Percentiles rank a stretch among this genome's conserved stretches.
phyloP scores from a whole-genome alignment of 2,113 vertebrate genomes.

The Athene noctua region DNA sequence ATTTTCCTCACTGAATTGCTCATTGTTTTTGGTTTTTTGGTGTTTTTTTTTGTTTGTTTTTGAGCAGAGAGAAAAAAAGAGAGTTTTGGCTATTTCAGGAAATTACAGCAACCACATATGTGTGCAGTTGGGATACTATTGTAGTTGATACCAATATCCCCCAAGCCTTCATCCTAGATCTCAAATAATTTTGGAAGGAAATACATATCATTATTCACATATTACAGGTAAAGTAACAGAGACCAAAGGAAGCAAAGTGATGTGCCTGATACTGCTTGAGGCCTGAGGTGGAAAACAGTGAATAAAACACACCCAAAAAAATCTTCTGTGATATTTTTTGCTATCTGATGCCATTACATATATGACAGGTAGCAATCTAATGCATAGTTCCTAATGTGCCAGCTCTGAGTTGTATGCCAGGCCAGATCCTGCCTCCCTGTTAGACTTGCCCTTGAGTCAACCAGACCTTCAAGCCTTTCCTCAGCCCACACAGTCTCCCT shows the following conservation, averaged over 20 bases:
- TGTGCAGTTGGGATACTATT: neutral
- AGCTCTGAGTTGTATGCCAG: neutral
- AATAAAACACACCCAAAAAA: neutral
- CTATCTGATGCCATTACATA: neutral
- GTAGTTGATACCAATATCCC: neutral
- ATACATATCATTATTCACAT: neutral
- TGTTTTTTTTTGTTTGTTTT: neutral
- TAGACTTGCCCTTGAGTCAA: neutral
- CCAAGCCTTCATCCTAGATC: neutral
- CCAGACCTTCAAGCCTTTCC: neutral
- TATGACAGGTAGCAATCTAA: neutral
- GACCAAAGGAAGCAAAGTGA: neutral
- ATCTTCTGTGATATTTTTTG: neutral
- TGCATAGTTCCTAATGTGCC: neutral
- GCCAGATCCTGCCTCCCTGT: neutral
- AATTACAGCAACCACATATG: neutral
- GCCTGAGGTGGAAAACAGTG: neutral
- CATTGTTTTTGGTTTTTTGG: too few relatives aligned
- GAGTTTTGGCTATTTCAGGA: neutral
- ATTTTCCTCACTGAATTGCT: neutral
- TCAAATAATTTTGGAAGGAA: neutral
- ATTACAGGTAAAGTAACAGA: neutral
- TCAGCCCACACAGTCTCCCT: neutral
- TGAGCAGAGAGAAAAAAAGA: neutral
- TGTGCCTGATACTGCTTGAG: neutral